Conservation (phyloP, 2,888 invertebrate species). For the Conomelus anceps region DNA sequence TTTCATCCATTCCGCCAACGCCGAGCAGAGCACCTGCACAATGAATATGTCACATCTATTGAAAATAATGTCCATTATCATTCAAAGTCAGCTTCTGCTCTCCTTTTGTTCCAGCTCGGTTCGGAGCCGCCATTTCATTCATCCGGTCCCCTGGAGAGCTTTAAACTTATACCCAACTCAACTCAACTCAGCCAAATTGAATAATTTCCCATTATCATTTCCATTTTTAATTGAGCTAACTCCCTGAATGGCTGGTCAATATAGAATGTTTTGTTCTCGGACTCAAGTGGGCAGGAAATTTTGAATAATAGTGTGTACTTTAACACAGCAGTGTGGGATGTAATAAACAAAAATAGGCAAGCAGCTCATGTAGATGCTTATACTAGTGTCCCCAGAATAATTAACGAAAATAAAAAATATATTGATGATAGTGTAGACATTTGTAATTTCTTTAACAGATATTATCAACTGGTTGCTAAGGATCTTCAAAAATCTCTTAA, state of each 20-base stretch:
- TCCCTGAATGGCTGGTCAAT: neutral
- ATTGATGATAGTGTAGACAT: too few relatives aligned
- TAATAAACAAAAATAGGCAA: too few relatives aligned
- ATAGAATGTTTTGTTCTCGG: conserved; percentile 46
- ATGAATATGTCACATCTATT: neutral
- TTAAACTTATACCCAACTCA: neutral
- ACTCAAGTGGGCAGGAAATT: neutral
- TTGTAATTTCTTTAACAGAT: too few relatives aligned
- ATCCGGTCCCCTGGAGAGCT: neutral
- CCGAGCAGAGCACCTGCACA: neutral
- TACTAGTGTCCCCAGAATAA: too few relatives aligned
- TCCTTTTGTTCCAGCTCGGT: neutral
- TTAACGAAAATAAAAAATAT: too few relatives aligned
- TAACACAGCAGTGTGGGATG: too few relatives aligned
- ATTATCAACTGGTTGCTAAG: too few relatives aligned
- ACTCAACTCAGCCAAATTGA: neutral
- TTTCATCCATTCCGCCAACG: neutral
- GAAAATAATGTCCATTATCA: neutral
- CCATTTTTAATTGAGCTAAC: neutral
- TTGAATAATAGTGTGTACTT: too few relatives aligned
- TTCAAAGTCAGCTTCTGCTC: neutral
- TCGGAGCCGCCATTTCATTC: neutral
- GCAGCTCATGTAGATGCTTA: too few relatives aligned
- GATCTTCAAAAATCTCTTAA: too few relatives aligned
- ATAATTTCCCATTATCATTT: neutral